Evolutionary conservation across 2,113 vertebrate species (phyloP).

Genomic region (Beaufortia kweichowensis): DNA sequence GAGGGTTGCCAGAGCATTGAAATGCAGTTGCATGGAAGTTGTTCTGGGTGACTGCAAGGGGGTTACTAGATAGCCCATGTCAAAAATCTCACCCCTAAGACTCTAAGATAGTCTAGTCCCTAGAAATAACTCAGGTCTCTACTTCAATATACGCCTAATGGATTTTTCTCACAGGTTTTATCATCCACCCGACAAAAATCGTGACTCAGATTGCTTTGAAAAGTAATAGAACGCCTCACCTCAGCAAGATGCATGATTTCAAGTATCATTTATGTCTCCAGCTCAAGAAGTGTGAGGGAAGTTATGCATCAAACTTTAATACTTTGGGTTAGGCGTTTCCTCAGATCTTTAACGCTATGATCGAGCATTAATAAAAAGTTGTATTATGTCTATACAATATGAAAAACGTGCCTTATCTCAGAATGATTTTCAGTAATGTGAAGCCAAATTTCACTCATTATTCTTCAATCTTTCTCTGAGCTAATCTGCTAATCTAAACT

Average conservation of each 20-base stretch:
- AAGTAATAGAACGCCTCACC: background rate
- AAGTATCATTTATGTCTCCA: background rate
- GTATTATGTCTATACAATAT: background rate
- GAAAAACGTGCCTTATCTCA: background rate
- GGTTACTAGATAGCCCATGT: background rate
- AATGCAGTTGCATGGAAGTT: too few species aligned
- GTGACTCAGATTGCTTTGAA: background rate
- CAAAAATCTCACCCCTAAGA: background rate
- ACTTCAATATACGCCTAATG: too few species aligned
- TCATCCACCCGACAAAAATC: background rate
- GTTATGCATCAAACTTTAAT: background rate
- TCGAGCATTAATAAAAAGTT: background rate
- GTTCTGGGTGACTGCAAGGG: too few species aligned
- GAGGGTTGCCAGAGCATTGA: too few species aligned
- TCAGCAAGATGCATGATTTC: background rate
- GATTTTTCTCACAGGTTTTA: background rate
- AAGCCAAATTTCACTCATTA: background rate
- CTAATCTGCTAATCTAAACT: background rate
- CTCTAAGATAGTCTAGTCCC: background rate
- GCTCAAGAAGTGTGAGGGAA: background rate
- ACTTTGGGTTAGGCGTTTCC: background rate
- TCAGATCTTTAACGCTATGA: background rate
- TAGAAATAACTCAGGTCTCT: background rate
- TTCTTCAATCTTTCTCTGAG: background rate
- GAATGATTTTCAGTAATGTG: background rate